A percentile compares a stretch with the other conserved stretches of the same genome.
Evolutionary conservation across 2,797 vertebrate species (phyloP).

Genomic region (Ptychobarbus kaznakovi): DNA sequence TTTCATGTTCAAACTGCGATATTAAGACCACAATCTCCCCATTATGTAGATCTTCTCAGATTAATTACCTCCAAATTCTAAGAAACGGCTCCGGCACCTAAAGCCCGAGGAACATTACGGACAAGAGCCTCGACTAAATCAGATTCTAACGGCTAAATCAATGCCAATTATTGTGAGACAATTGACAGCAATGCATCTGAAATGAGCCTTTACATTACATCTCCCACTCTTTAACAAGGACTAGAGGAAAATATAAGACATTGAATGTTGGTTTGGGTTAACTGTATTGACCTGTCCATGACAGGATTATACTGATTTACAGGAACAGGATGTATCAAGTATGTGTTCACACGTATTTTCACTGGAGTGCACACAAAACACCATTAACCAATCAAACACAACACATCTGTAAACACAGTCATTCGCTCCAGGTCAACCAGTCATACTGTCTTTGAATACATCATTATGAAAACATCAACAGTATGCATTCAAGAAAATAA

Average conservation of each 20-base stretch:
- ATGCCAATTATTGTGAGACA: constrained; percentile 71
- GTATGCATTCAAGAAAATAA: neutral
- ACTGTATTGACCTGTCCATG: constrained; percentile 25
- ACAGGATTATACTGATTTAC: constrained; percentile 40
- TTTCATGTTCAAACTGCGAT: constrained; percentile 3
- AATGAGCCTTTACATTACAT: constrained; percentile 56
- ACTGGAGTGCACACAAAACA: constrained; percentile 54
- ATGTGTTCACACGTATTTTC: constrained; percentile 32
- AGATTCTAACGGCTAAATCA: constrained; percentile 71
- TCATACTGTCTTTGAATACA: constrained; percentile 2
- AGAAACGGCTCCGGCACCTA: constrained; percentile 42
- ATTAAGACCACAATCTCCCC: constrained; percentile 5
- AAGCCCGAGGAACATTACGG: constrained; percentile 53
- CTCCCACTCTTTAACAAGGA: constrained; percentile 54
- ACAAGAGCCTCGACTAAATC: constrained; percentile 66
- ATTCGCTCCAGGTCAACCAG: neutral
- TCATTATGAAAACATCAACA: constrained; percentile 12
- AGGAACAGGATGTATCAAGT: constrained; percentile 11
- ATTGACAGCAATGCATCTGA: constrained; percentile 61
- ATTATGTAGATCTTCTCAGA: constrained; percentile 41
- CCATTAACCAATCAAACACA: constrained; percentile 50
- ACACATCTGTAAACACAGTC: constrained; percentile 25
- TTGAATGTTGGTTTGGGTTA: constrained; percentile 36
- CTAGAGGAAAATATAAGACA: constrained; percentile 47
- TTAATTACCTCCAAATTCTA: constrained; percentile 58